These are phyloP conservation scores for Clarias pachynema DNA, from an alignment of 2,797 vertebrate genomes.

Conservation along the genomic window DNA sequence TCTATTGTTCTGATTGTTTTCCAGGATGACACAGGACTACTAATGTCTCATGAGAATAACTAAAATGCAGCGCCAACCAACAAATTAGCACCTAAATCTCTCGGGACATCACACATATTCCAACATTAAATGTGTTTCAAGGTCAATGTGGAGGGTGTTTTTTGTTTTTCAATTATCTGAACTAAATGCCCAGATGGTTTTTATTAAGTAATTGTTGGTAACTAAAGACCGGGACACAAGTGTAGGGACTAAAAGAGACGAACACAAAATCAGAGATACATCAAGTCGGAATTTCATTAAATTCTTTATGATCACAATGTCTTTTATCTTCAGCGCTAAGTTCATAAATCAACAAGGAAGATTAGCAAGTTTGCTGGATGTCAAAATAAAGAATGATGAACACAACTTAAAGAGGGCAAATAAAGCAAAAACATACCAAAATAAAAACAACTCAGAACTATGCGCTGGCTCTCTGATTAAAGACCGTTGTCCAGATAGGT, in stretches of 20 bases:
- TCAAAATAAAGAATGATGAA: neutral
- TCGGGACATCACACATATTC: neutral
- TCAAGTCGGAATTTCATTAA: slow-evolving; percentile 12
- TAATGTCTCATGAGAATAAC: neutral
- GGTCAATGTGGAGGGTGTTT: no score
- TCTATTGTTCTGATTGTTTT: neutral
- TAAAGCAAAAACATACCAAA: neutral
- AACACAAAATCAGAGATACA: neutral
- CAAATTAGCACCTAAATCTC: neutral
- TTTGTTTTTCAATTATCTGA: neutral
- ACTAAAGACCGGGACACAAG: neutral
- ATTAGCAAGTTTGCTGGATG: neutral
- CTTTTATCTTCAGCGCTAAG: slow-evolving; percentile 15
- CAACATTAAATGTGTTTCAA: neutral
- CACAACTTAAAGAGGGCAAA: neutral
- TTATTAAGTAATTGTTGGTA: neutral
- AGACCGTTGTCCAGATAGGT: slow-evolving; percentile 34
- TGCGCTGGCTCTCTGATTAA: slow-evolving; percentile 35
- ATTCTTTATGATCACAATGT: slow-evolving; percentile 22
- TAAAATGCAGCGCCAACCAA: neutral
- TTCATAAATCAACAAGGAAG: neutral
- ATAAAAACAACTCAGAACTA: neutral
- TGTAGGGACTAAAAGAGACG: neutral
- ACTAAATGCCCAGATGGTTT: neutral
- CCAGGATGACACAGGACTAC: neutral